These are phyloP conservation scores for Adelges cooleyi DNA, from an alignment of 1,140 invertebrate genomes.

Conservation along the genomic window DNA sequence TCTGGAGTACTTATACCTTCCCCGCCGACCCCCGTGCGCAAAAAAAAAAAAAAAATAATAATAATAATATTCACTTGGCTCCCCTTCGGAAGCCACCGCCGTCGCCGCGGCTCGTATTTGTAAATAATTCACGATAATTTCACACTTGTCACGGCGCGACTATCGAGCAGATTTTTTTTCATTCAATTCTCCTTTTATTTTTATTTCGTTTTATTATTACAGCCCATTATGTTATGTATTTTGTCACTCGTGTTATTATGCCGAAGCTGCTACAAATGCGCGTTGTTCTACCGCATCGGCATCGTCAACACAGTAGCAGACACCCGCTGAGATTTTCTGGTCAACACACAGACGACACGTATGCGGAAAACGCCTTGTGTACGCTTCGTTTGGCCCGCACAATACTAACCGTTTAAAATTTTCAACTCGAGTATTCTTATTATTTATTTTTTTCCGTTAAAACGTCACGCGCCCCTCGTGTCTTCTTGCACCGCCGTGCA, in stretches of 20 bases:
- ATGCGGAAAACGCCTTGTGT: not conserved
- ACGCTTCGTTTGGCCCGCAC: not conserved
- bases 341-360: not conserved
- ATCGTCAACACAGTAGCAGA: no score
- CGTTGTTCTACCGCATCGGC: no score
- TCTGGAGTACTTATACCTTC: not conserved
- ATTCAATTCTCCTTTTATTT: not conserved
- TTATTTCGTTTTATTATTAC: slow-evolving; percentile 7
- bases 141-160: slow-evolving; percentile 16
- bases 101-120: not conserved
- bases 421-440: no score
- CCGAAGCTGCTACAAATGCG: no score
- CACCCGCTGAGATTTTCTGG: slow-evolving; percentile 19
- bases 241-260: not conserved
- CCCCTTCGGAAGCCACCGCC: not conserved
- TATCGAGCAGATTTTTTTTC: slow-evolving; percentile 2
- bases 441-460: no score
- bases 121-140: slow-evolving; percentile 28
- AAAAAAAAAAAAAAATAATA: no score
- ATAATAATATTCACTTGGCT: no score
- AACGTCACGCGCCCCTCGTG: no score
- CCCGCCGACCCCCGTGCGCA: not conserved
- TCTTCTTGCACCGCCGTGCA: no score
- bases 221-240: slow-evolving; percentile 5
- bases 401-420: not conserved